Percentiles rank a stretch among this genome's conserved stretches.
Evolutionary conservation across 2,113 vertebrate genomes (phyloP).

Genomic region (Oophaga pumilio): DNA sequence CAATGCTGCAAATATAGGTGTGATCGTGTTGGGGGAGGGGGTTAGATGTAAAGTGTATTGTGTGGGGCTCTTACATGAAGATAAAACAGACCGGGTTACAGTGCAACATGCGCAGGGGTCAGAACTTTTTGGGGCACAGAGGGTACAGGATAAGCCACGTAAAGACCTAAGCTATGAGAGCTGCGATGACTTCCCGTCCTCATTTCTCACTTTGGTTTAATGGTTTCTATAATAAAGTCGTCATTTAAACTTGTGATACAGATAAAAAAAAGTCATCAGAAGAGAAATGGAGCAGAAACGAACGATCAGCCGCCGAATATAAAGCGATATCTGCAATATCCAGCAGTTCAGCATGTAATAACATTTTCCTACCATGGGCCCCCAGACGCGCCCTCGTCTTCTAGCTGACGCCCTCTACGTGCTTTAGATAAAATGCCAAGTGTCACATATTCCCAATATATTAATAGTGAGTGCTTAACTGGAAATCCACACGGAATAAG

Average conservation of each 20-base stretch:
- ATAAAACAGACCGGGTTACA: too few relatives aligned
- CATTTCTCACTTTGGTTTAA: neutral
- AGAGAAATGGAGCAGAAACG: neutral
- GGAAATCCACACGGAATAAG: neutral
- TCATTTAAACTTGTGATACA: neutral
- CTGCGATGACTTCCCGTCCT: neutral
- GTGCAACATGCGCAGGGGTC: too few relatives aligned
- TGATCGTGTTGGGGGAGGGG: too few relatives aligned
- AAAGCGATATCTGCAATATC: neutral
- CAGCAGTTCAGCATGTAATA: neutral
- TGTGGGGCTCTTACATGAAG: too few relatives aligned
- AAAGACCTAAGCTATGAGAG: neutral
- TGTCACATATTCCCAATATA: neutral
- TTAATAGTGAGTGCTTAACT: neutral
- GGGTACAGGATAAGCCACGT: too few relatives aligned
- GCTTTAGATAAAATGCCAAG: neutral
- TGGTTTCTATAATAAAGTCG: neutral
- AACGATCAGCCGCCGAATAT: neutral
- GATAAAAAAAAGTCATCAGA: neutral
- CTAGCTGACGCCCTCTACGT: neutral
- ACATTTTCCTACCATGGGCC: neutral
- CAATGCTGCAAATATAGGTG: too few relatives aligned
- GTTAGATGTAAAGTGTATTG: too few relatives aligned
- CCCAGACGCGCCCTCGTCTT: neutral
- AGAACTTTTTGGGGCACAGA: too few relatives aligned